phyloP scores from a whole-genome alignment of 1,140 invertebrate genomes.

The Atta cephalotes region DNA sequence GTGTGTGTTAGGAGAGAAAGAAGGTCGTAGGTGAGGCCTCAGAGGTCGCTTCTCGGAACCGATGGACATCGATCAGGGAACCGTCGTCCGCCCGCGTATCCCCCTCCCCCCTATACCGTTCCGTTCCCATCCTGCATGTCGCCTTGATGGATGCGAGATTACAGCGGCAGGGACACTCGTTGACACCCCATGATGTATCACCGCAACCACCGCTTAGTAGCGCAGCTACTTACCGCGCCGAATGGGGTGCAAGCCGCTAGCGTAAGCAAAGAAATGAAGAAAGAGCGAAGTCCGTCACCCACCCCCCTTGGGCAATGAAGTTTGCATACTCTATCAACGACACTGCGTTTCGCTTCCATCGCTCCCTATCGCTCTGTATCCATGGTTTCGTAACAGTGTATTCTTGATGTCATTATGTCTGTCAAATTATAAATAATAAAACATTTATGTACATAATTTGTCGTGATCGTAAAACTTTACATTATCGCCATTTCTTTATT shows the following conservation, averaged over 20 bases:
- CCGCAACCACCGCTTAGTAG: slow-evolving; percentile 71
- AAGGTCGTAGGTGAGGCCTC: slow-evolving; percentile 69
- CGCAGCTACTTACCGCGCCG: slow-evolving; percentile 70
- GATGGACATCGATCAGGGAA: slow-evolving; percentile 77
- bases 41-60: slow-evolving; percentile 62
- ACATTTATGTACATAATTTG: neutral
- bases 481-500: neutral
- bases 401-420: neutral
- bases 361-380: slow-evolving; percentile 18
- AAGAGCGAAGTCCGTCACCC: slow-evolving; percentile 63
- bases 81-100: slow-evolving; percentile 65
- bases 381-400: neutral
- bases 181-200: slow-evolving; percentile 80
- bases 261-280: slow-evolving; percentile 40
- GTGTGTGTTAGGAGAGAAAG: slow-evolving; percentile 31
- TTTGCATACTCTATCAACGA: slow-evolving; percentile 66
- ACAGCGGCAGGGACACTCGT: slow-evolving; percentile 77
- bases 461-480: neutral
- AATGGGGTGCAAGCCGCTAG: slow-evolving; percentile 54
- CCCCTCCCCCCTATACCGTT: neutral
- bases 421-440: slow-evolving; percentile 5
- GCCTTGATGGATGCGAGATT: slow-evolving; percentile 81
- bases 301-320: slow-evolving; percentile 5
- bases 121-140: slow-evolving; percentile 51
- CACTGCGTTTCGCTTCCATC: slow-evolving; percentile 33